Evolutionary conservation across 2,888 invertebrate genomes (phyloP).

Genomic region (Acrocera orbiculus): DNA sequence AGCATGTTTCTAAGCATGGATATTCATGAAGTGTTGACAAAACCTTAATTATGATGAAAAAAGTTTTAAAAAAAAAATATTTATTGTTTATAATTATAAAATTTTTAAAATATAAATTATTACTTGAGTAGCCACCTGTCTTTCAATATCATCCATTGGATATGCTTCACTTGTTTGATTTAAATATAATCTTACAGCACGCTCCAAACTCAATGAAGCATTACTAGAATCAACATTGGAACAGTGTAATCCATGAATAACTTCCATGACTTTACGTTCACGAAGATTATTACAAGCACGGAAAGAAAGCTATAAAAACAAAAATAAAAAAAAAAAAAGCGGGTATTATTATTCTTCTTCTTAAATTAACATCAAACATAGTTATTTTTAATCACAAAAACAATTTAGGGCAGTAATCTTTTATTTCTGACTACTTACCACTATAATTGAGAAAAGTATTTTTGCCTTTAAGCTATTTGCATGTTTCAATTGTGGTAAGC

Average conservation of each 20-base stretch:
- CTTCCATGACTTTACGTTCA: conserved; percentile 52
- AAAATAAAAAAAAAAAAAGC: conserved; percentile 1
- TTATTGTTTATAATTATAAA: too few relatives aligned
- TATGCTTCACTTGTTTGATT: conserved; percentile 52
- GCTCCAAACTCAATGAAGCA: conserved; percentile 33
- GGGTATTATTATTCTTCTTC: neutral
- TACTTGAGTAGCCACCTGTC: conserved; percentile 46
- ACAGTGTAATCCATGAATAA: conserved; percentile 42
- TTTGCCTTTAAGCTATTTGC: conserved; percentile 84
- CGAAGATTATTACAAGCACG: conserved; percentile 52
- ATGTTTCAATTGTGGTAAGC: conserved; percentile 59
- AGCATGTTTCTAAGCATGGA: conserved; percentile 66
- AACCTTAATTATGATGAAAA: conserved; percentile 37
- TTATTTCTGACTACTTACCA: too few relatives aligned
- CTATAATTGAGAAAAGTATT: conserved; percentile 88
- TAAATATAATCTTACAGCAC: conserved; percentile 45
- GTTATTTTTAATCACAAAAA: too few relatives aligned
- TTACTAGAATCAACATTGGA: conserved; percentile 32
- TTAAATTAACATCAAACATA: too few relatives aligned
- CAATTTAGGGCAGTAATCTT: too few relatives aligned
- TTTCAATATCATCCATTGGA: conserved; percentile 48
- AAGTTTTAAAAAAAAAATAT: conserved; percentile 16
- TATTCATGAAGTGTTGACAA: conserved; percentile 85
- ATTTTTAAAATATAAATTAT: conserved; percentile 1
- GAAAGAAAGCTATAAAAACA: conserved; percentile 45